Evolutionary conservation across 2,113 vertebrate genomes (phyloP), one percentile per base, ranked within the genome.

Genomic region (Lamprologus ornatipinnis): DNA sequence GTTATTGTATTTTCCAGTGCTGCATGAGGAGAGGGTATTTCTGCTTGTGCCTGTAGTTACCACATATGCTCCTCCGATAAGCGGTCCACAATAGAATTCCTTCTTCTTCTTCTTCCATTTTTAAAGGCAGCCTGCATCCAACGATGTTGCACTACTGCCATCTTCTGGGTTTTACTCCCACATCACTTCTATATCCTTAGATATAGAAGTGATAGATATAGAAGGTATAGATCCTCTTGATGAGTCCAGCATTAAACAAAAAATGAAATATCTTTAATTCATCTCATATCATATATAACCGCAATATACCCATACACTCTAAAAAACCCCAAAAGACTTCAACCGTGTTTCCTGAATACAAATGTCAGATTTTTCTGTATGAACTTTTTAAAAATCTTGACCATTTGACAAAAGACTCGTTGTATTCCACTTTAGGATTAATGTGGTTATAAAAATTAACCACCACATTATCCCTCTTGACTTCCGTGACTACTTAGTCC

Each of bases 251-350:
- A 63, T 35, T 63, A 11, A 63, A 63, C 28, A 63, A 33, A 63
- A 33, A 33, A 63, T 33, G 6, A 63, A 63, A 63, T 63, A 63
- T 63, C 58, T 63, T 63, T 63, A 33, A 33, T 33, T 60, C 55
- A 58, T 58, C 9, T 63, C 15, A 33, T 35, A 63, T 63, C 58
- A 33, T 19, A 63, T 63, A 31, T 35, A 63, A 63, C 28, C 1
- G 28, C 28, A 63, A 2, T 63, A 35, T 63, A 63, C 4, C 6
- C 58, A 63, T 63, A 63, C 9, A 63, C 28, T 60, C 28, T 60
- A 33, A 60, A 58, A 58, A 10, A 0, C 0, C 14, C 58, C 28
- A 2, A 63, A 63, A 63, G 15, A 31, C 58, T 63, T 11, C 28
- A 6, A 33, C 28, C 2, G 10, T 63, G 15, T 33, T 33, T 63